Base-by-base conservation (phyloP, 2,888 invertebrate genomes). In the Leptura quadrifasciata region DNA sequence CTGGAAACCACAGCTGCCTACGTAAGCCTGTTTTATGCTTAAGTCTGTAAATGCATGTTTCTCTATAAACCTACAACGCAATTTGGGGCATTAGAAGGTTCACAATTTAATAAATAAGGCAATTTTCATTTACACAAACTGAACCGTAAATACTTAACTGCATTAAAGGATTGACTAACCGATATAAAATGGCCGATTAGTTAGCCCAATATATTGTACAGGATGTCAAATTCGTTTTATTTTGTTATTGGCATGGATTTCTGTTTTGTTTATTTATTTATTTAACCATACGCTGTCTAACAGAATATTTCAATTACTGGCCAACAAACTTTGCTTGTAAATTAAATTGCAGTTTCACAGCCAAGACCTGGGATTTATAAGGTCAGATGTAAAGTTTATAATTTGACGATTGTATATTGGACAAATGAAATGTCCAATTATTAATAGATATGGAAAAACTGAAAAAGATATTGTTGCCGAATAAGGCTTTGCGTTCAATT, bases 61-160 rank as follows among this genome's bases (percentile, higher is more conserved):
- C 68, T 75, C 58, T 64, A 58, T 79, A 75, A 79, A 76, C 76
- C 78, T 74, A 72, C 76, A 79, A 79, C 79, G 74, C 75, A 79
- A 79, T 79, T 79, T 76, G 63, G 71, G 75, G 75, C 63, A 79
- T 76, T 79, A 79, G 72, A 75, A 71, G 73, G 75, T 72, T 76
- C 58, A 75, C 76, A 79, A 79, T 79, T 79, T 79, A 76, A 76
- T 79, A 75, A 79, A 79, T 79, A 76, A 75, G 75, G 74, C 71
- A 68, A 79, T 76, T 73, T 76, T 75, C 58, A 54, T 69, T 69
- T 58, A 58, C 35, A 57, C 57, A 69, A 58, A 15, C 58, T 17
- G 60, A 58, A 20, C 58, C 57, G 58, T 58, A 35, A 69, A 58
- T 58, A 58, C 58, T 58, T 69, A 20, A 35, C 55, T 39, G 12